Conservation (phyloP, 2,797 vertebrate genomes). For the Mormyrus proboscirostris region DNA sequence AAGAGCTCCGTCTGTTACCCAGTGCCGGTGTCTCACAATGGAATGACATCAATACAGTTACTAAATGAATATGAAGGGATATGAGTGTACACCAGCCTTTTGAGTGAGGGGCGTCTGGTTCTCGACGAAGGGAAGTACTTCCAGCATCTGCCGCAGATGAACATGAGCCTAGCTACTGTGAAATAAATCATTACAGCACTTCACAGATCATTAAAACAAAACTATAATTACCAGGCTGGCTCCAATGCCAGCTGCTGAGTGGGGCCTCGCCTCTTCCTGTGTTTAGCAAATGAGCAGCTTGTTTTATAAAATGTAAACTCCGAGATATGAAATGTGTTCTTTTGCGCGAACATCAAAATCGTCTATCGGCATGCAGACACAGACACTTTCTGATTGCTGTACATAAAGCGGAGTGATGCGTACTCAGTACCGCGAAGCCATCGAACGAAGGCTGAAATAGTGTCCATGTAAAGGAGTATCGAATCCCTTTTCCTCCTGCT, state of each 20-base stretch:
- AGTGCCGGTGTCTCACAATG: neutral
- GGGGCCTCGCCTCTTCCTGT: neutral
- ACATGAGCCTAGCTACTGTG: neutral
- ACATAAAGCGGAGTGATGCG: neutral
- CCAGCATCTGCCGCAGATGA: neutral
- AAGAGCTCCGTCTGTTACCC: neutral
- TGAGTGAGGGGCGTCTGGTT: neutral
- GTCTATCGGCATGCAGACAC: neutral
- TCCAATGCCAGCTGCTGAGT: neutral
- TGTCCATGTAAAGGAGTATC: neutral
- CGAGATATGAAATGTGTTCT: neutral
- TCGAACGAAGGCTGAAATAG: neutral
- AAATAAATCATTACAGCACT: constrained; percentile 1
- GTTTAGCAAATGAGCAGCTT: neutral
- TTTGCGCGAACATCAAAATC: neutral
- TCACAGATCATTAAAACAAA: constrained; percentile 15
- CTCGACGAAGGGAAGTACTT: neutral
- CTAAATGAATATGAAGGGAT: neutral
- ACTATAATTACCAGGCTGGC: constrained; percentile 2
- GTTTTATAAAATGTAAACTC: constrained; percentile 2
- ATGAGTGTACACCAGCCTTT: neutral
- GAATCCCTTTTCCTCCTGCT: neutral
- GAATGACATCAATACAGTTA: neutral
- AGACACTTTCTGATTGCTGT: neutral
- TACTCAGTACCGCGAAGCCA: neutral